A percentile compares a stretch with the other conserved stretches of the same genome.
Conservation (phyloP, 2,113 vertebrate species). For the Nyctereutes procyonoides region DNA sequence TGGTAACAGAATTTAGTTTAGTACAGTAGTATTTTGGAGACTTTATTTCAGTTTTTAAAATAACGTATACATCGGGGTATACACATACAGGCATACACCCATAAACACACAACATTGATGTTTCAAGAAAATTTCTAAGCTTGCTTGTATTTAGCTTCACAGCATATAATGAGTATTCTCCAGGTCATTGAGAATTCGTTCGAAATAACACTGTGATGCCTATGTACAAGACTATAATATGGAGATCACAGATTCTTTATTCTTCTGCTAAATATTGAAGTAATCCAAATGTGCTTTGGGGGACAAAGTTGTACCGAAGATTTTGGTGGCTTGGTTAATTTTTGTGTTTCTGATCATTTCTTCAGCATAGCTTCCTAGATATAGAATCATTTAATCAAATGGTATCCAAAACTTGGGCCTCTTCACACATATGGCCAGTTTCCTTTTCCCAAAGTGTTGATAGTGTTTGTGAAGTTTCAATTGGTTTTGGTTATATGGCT, state of each 20-base stretch:
- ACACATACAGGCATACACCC: not conserved
- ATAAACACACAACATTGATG: not conserved
- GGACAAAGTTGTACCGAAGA: not conserved
- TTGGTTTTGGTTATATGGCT: not conserved
- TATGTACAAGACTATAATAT: not conserved
- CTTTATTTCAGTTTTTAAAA: conserved; percentile 23
- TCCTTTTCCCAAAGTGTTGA: not conserved
- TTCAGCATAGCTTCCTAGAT: not conserved
- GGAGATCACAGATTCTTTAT: not conserved
- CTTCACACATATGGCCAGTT: not conserved
- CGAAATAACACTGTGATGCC: not conserved
- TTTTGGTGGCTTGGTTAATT: not conserved
- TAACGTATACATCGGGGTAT: not conserved
- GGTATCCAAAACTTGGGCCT: not conserved
- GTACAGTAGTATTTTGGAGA: not conserved
- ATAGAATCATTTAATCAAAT: not conserved
- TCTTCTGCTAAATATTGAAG: not conserved
- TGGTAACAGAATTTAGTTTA: not conserved
- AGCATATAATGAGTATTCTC: not conserved
- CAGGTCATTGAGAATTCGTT: not conserved
- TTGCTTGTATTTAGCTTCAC: not conserved
- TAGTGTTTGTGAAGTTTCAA: not conserved
- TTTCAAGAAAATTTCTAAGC: not conserved
- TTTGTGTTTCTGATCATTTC: not conserved
- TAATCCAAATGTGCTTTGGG: not conserved